Base-by-base conservation (phyloP, 2,888 invertebrate species). In the Mesoligia furuncula region DNA sequence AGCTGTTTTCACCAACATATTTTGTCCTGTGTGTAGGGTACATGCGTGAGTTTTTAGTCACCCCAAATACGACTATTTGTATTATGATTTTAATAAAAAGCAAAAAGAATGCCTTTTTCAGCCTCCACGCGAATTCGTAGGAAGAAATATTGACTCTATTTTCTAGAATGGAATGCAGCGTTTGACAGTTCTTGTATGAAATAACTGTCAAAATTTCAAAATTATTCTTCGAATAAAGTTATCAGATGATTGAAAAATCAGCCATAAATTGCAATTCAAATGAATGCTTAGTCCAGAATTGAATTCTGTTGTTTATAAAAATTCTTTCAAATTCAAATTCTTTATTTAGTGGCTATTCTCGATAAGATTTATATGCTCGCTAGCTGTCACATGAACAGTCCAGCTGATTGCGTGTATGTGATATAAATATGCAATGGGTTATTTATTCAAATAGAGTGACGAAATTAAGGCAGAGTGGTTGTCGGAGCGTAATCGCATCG, bases 401-500 rank as follows among this genome's bases (percentile, higher is more conserved):
- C 92, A 89, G 91, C 87, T 85, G 90, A 89, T 94, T 94, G 92
- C 93, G 92, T 90, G 91, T 89, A 90, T 90, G 92, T 93, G 90
- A 90, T 93, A 92, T 94, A 93, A 91, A 91, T 93, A 95, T 93
- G 93, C 93, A 93, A 95, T 94, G 93, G 93, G 92, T 94, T 95
- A 93, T 95, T 95, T 95, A 95, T 95, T 95, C 93, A 94, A 95
- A 95, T 94, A 93, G 92, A 93, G 94, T 96, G 95, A 95, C 93
- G 95, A 95, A 96, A 96, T 95, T 91, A 94, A 94, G 94, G 93
- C 93, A 91, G 92, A 93, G 92, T 91, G 92, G 90, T 91, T 93
- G 94, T 94, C 92, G 92, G 89, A 93, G 91, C 89, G 93, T 90
- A 92, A 93, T 93, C 92, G 69, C 81, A 90, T 90, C 89, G 81